Conservation (phyloP, 2,888 invertebrate genomes). For the Cataglyphis livida region DNA sequence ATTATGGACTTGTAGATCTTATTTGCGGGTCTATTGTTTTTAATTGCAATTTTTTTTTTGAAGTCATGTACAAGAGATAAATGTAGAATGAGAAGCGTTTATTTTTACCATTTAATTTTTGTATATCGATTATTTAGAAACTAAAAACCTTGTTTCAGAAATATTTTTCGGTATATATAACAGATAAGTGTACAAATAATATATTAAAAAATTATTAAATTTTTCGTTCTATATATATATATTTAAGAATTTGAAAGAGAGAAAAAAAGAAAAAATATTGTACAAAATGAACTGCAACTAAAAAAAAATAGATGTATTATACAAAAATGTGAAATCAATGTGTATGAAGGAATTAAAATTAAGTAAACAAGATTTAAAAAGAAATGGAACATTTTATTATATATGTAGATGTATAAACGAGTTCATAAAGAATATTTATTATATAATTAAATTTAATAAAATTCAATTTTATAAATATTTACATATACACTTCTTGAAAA, state of each 20-base stretch:
- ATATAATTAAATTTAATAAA: background rate
- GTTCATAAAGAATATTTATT: background rate
- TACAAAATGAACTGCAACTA: background rate
- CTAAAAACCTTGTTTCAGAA: background rate
- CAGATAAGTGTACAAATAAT: background rate
- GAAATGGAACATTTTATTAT: background rate
- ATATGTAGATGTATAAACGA: background rate
- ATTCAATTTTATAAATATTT: background rate
- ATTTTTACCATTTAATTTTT: background rate
- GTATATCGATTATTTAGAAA: background rate
- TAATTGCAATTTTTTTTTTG: background rate
- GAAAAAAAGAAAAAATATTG: background rate
- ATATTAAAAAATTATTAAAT: no score
- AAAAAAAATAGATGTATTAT: background rate
- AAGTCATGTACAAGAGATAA: background rate
- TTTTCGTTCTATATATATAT: background rate
- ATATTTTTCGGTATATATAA: background rate
- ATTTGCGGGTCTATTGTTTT: background rate
- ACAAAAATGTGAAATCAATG: background rate
- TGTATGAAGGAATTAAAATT: background rate
- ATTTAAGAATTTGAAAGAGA: background rate
- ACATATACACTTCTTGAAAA: background rate
- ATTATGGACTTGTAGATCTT: background rate
- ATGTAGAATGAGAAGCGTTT: background rate
- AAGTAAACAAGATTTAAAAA: background rate